Conservation (phyloP, 2,797 vertebrate genomes). For the Lagodon rhomboides region DNA sequence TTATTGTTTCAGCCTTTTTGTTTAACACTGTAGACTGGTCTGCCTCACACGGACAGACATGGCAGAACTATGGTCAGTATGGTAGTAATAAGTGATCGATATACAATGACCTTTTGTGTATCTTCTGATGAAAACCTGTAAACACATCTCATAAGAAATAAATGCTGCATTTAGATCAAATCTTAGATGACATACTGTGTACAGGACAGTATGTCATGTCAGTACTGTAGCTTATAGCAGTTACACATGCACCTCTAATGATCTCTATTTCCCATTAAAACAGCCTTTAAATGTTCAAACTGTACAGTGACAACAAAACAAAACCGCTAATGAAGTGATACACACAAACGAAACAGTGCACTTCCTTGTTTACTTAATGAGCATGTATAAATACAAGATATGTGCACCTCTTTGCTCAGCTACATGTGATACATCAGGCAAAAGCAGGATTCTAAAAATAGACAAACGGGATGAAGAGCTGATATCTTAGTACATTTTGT, state of each 20-base stretch:
- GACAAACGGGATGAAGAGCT: constrained; percentile 24
- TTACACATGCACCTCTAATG: not conserved
- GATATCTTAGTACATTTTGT: constrained; percentile 34
- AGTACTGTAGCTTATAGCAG: not conserved
- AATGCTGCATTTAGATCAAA: not conserved
- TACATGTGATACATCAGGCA: not conserved
- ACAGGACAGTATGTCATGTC: too few species aligned
- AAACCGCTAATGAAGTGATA: not conserved
- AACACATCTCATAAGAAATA: not conserved
- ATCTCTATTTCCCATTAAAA: not conserved
- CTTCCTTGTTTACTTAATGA: constrained; percentile 3
- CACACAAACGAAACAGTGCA: not conserved
- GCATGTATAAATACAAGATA: not conserved
- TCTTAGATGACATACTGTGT: not conserved
- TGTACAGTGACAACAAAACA: not conserved
- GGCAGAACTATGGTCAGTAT: not conserved
- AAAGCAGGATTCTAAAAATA: constrained; percentile 42
- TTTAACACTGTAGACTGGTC: not conserved
- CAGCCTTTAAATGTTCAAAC: not conserved
- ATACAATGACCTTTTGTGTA: too few species aligned
- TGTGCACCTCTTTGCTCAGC: not conserved
- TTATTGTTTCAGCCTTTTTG: not conserved
- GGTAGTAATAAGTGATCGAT: not conserved
- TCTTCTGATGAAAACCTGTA: constrained; percentile 1
- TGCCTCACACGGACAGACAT: not conserved